Evolutionary conservation across 2,888 invertebrate species (phyloP).

Genomic region (Polylopha cassiicola): DNA sequence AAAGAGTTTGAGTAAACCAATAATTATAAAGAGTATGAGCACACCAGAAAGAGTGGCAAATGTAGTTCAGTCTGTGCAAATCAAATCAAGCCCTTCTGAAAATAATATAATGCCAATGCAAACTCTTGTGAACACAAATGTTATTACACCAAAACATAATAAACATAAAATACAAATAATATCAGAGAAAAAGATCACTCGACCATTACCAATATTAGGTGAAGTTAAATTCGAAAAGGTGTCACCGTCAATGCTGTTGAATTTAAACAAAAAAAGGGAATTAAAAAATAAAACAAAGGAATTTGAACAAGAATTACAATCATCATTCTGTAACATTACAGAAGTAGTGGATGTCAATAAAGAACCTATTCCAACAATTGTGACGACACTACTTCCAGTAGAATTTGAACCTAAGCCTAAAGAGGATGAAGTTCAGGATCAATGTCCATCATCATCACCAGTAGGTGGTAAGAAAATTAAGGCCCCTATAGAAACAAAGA

Average conservation of each 20-base stretch:
- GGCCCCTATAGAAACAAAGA: conserved; percentile 26
- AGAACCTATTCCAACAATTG: background rate
- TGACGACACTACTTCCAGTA: background rate
- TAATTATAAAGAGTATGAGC: too few species aligned
- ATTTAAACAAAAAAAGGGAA: conserved; percentile 32
- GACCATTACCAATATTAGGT: conserved; percentile 39
- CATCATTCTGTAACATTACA: too few species aligned
- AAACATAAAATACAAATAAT: conserved; percentile 49
- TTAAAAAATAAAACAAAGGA: too few species aligned
- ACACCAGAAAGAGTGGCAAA: too few species aligned
- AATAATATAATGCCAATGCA: background rate
- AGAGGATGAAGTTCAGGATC: too few species aligned
- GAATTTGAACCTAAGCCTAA: too few species aligned
- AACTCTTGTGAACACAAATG: too few species aligned
- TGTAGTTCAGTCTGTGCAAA: too few species aligned
- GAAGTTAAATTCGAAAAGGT: conserved; percentile 40
- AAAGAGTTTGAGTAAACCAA: too few species aligned
- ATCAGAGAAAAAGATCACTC: conserved; percentile 51
- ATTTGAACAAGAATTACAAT: too few species aligned
- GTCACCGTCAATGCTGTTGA: conserved; percentile 42
- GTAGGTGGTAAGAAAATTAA: conserved; percentile 6
- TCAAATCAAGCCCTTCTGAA: too few species aligned
- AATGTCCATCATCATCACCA: background rate
- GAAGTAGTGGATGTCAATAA: too few species aligned
- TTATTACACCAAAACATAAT: background rate